These are phyloP conservation scores for Oryzias dopingdopingensis DNA, from an alignment of 2,797 vertebrate species.

Conservation along the genomic window DNA sequence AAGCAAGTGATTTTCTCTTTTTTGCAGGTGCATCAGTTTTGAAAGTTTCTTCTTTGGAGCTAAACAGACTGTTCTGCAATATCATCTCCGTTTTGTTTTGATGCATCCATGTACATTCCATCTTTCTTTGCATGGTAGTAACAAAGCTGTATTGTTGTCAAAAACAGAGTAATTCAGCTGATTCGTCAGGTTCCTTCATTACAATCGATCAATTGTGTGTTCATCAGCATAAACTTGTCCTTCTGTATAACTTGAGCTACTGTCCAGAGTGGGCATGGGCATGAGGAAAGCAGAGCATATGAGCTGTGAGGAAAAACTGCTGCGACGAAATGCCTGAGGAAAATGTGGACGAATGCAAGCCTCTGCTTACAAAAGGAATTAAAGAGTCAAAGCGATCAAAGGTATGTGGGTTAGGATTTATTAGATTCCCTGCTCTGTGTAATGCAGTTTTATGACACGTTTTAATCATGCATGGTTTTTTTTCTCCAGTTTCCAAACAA, in stretches of 20 bases:
- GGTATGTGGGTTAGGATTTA: slow-evolving; percentile 45
- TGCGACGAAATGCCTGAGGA: slow-evolving; percentile 53
- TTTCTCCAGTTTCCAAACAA: slow-evolving; percentile 77
- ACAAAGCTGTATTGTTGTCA: not conserved
- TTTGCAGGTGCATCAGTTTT: too few species aligned
- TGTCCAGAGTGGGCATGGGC: slow-evolving; percentile 10
- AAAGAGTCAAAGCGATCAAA: slow-evolving; percentile 31
- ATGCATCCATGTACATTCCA: too few species aligned
- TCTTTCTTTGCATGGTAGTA: too few species aligned
- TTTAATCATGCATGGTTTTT: slow-evolving; percentile 11
- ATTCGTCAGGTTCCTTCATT: slow-evolving; percentile 14
- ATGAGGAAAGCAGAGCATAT: slow-evolving; percentile 1
- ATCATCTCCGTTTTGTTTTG: too few species aligned
- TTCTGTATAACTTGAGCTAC: slow-evolving; percentile 6
- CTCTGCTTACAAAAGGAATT: slow-evolving; percentile 62
- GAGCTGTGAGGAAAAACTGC: not conserved
- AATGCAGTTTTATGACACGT: not conserved
- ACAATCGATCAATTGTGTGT: slow-evolving; percentile 48
- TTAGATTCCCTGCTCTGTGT: not conserved
- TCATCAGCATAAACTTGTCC: slow-evolving; percentile 27
- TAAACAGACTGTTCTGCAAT: too few species aligned
- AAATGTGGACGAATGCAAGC: slow-evolving; percentile 60
- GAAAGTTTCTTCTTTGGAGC: too few species aligned
- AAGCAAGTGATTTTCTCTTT: too few species aligned
- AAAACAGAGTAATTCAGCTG: not conserved